A percentile compares a stretch with the other conserved stretches of the same genome.
phyloP scores from a whole-genome alignment of 2,113 vertebrate species.

The Oryzias melastigma region DNA sequence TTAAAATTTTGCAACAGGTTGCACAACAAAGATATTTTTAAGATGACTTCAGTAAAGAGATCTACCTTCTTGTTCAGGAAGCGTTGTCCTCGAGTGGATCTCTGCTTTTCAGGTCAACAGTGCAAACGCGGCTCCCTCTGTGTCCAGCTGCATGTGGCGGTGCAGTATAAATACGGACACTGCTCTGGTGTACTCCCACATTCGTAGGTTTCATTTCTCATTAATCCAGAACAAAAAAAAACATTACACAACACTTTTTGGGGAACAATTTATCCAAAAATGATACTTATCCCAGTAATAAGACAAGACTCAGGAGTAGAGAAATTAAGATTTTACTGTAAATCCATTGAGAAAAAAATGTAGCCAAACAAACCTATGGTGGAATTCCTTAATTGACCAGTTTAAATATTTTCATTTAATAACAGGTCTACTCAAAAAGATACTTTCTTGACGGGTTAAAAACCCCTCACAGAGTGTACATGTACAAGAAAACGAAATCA shows the following conservation, averaged over 20 bases:
- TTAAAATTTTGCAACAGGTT: too few relatives aligned
- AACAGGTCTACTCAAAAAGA: constrained; percentile 2
- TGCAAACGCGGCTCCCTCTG: background rate
- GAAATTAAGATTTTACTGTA: constrained; percentile 44
- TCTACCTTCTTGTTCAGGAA: constrained; percentile 24
- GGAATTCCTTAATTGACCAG: constrained; percentile 2
- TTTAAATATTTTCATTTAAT: constrained; percentile 28
- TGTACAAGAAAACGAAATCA: constrained; percentile 19
- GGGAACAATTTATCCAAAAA: background rate
- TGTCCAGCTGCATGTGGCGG: background rate
- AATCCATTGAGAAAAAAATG: constrained; percentile 1
- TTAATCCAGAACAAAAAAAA: background rate
- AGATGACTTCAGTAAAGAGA: background rate
- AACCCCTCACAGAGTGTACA: background rate
- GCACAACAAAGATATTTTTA: too few relatives aligned
- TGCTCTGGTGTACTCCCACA: constrained; percentile 1
- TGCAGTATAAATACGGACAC: background rate
- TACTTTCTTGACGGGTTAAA: constrained; percentile 2
- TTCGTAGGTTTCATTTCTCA: constrained; percentile 28
- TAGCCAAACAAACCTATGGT: constrained; percentile 13
- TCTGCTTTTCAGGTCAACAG: background rate
- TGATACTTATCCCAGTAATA: constrained; percentile 5
- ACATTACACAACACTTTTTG: constrained; percentile 20
- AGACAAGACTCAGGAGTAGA: constrained; percentile 2
- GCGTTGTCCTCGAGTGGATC: background rate